phyloP scores from a whole-genome alignment of 2,888 invertebrate genomes.

The Cylloceria caligata region DNA sequence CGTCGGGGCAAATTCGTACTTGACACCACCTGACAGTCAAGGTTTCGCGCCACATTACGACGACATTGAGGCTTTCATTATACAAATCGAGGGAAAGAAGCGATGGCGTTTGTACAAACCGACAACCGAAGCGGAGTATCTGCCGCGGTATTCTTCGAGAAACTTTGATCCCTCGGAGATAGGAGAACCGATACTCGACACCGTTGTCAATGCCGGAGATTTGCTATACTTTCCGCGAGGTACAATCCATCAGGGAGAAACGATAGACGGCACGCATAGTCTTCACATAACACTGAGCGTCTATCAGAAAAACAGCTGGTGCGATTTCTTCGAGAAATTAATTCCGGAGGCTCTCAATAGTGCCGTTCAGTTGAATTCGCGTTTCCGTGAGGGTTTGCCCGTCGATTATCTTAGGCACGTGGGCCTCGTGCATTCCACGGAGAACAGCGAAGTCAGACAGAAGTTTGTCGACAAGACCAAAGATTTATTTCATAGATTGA shows the following conservation, averaged over 20 bases:
- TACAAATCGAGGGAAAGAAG: constrained; percentile 98
- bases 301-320: constrained; percentile 96
- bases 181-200: constrained; percentile 92
- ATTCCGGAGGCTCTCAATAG: constrained; percentile 91
- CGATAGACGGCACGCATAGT: constrained; percentile 93
- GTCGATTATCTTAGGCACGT: constrained; percentile 90
- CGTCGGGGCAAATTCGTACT: constrained; percentile 97
- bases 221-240: constrained; percentile 97
- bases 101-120: constrained; percentile 97
- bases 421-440: constrained; percentile 89
- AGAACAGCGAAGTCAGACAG: constrained; percentile 84
- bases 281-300: constrained; percentile 97
- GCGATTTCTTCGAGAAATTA: constrained; percentile 93
- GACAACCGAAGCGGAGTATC: constrained; percentile 87
- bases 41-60: constrained; percentile 99
- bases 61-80: constrained; percentile 98
- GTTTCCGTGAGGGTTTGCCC: constrained; percentile 92
- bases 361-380: constrained; percentile 90
- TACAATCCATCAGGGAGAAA: constrained; percentile 93
- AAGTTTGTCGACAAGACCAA: constrained; percentile 85
- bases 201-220: constrained; percentile 93
- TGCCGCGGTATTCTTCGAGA: constrained; percentile 93
- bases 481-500: constrained; percentile 81
- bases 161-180: constrained; percentile 91
- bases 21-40: constrained; percentile 98